Evolutionary conservation across 2,888 invertebrate species (phyloP), one percentile per base, ranked within the genome.

Genomic region (Polydrusus tereticollis): DNA sequence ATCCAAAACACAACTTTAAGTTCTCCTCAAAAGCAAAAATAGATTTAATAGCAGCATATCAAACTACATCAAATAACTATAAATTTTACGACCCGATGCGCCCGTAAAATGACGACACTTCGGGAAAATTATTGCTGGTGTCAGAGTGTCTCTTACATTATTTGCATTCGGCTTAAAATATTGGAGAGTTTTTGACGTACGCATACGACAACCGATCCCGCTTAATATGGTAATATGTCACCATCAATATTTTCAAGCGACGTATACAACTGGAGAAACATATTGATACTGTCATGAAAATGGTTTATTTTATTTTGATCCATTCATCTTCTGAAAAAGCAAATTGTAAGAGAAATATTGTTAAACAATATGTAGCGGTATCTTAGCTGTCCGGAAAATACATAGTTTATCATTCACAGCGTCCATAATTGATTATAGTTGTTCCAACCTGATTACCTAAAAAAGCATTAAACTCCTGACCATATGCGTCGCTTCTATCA

Each of bases 11-110:
- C 41, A 26, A 69, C 45, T 62, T 63, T 57, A 57, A 33, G 41
- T 16, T n/a, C 14, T 20, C 20, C 38, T 36, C n/a, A 26, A 7
- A 18, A 26, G 59, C 66, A 18, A 67, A 65, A 72, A 72, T 72
- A 72, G 66, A 66, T 72, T 72, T 72, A 66, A 72, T 72, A 50
- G 62, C 52, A 7, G 41, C 62, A 43, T 66, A 72, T 72, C 62
- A 66, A 57, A 72, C 69, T 26, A 52, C 63, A 69, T 69, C 52
- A 69, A 62, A 69, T 69, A 55, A 58, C 69, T 57, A 64, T 69
- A 69, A 69, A 69, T 63, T 69, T 55, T 45, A 38, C 47, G 36
- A 36, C 57, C 43, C 63, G 43, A 64, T 58, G 62, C 4, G 62
- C n/a, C 29, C 26, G 62, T 69, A 55, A 62, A 69, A 69, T 47